Percentiles rank a stretch among this genome's conserved stretches.
phyloP scores from a whole-genome alignment of 2,797 vertebrate genomes.

The Ctenopoma kingsleyae region DNA sequence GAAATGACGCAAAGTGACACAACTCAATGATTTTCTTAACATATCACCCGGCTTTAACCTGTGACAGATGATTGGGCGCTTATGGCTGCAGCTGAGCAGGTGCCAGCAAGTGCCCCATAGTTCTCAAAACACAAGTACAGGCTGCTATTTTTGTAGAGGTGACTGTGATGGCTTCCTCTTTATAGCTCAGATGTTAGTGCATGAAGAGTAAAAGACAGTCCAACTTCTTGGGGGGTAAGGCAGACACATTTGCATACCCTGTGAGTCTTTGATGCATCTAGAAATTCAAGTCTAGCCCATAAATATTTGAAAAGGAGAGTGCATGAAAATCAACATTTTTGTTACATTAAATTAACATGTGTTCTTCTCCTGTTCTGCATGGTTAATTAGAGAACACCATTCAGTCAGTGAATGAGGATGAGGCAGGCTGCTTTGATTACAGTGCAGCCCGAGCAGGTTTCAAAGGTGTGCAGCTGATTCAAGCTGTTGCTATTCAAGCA shows the following conservation, averaged over 20 bases:
- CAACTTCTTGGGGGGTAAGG: conserved; percentile 84
- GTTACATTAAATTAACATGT: conserved; percentile 92
- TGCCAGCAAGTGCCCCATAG: conserved; percentile 16
- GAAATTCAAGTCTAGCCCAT: conserved; percentile 87
- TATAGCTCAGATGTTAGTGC: conserved; percentile 50
- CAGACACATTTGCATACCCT: conserved; percentile 85
- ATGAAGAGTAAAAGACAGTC: conserved; percentile 74
- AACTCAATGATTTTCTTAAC: conserved; percentile 21
- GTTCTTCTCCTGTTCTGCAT: conserved; percentile 88
- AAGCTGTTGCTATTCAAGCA: conserved; percentile 20
- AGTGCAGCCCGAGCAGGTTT: conserved; percentile 73
- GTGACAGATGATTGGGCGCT: conserved; percentile 5
- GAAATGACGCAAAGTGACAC: not conserved
- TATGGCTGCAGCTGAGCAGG: conserved; percentile 47
- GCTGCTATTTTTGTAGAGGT: conserved; percentile 47
- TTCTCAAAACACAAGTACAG: conserved; percentile 54
- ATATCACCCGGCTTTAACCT: conserved; percentile 9
- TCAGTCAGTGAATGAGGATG: conserved; percentile 75
- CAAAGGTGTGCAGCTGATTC: conserved; percentile 76
- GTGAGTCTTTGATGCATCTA: conserved; percentile 88
- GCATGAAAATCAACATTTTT: conserved; percentile 91
- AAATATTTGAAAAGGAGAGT: conserved; percentile 89
- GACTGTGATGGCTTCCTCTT: conserved; percentile 64
- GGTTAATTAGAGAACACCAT: conserved; percentile 84
- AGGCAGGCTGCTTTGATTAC: conserved; percentile 69